Evolutionary conservation across 1,140 invertebrate genomes (phyloP).

Genomic region (Pygmarrhopalites habei): DNA sequence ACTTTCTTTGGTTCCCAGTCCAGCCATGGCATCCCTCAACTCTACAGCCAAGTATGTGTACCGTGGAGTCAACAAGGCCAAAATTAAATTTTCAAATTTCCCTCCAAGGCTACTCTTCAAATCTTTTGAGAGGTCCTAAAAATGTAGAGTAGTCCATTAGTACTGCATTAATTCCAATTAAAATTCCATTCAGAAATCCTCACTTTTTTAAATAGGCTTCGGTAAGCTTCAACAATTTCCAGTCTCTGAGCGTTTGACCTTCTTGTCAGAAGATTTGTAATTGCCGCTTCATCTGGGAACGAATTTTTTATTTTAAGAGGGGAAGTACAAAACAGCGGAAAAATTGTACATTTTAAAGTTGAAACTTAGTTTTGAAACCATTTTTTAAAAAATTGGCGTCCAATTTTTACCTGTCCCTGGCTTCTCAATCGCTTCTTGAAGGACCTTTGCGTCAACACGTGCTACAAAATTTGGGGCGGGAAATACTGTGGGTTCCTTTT

Average conservation of each 20-base stretch:
- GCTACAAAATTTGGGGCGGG: slow-evolving; percentile 51
- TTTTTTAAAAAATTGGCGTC: too few species aligned
- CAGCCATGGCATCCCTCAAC: slow-evolving; percentile 73
- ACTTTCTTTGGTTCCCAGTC: slow-evolving; percentile 75
- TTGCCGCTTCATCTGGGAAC: slow-evolving; percentile 73
- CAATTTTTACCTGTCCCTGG: too few species aligned
- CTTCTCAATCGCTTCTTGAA: slow-evolving; percentile 82
- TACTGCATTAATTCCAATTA: too few species aligned
- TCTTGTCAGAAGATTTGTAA: slow-evolving; percentile 68
- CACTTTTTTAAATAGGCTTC: slow-evolving; percentile 75
- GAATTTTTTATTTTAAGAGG: too few species aligned
- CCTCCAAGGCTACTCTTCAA: slow-evolving; percentile 84
- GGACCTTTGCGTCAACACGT: slow-evolving; percentile 63
- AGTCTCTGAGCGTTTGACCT: slow-evolving; percentile 66
- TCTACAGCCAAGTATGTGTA: slow-evolving; percentile 80
- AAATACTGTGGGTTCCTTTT: too few species aligned
- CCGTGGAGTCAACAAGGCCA: slow-evolving; percentile 80
- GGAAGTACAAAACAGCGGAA: too few species aligned
- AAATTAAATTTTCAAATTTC: slow-evolving; percentile 78
- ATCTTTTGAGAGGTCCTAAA: slow-evolving; percentile 73
- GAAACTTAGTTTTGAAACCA: too few species aligned
- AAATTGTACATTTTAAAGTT: too few species aligned
- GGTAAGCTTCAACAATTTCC: slow-evolving; percentile 63
- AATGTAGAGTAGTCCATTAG: too few species aligned
- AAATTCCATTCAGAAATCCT: too few species aligned